These are phyloP conservation scores for Gordius sp. DNA, from an alignment of 2,888 invertebrate genomes.

Conservation along the genomic window DNA sequence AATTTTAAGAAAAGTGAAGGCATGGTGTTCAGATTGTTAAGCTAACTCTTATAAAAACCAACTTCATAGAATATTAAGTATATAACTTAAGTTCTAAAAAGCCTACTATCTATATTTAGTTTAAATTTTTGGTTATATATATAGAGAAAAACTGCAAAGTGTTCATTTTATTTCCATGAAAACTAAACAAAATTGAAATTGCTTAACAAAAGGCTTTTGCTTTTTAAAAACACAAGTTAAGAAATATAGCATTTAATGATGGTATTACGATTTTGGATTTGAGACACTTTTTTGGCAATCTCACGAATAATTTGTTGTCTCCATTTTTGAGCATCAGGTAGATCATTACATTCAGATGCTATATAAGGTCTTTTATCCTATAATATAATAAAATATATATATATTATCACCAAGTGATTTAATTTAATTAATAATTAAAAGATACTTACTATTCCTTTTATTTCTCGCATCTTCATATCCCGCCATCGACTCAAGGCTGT, in stretches of 20 bases:
- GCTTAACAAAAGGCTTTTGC: background rate
- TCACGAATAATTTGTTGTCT: conserved; percentile 82
- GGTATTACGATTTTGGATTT: conserved; percentile 66
- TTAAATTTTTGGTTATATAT: too few relatives aligned
- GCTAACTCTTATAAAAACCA: too few relatives aligned
- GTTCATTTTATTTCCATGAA: conserved; percentile 1
- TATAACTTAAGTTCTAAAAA: too few relatives aligned
- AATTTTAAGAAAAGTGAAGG: too few relatives aligned
- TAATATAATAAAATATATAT: background rate
- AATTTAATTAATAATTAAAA: background rate
- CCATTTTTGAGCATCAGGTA: conserved; percentile 80
- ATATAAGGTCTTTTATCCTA: conserved; percentile 51
- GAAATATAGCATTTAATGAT: conserved; percentile 17
- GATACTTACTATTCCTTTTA: background rate
- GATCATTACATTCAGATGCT: conserved; percentile 71
- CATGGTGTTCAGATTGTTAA: too few relatives aligned
- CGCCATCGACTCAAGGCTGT: conserved; percentile 1
- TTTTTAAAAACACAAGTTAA: conserved; percentile 6
- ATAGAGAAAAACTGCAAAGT: too few relatives aligned
- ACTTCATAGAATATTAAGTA: too few relatives aligned
- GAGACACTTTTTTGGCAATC: conserved; percentile 86
- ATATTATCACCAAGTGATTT: background rate
- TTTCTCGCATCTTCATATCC: conserved; percentile 1
- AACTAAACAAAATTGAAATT: conserved; percentile 17
- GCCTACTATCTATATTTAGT: too few relatives aligned